These are phyloP conservation scores for Hippocampus kuda DNA, from an alignment of 2,797 vertebrate species.

Conservation along the genomic window DNA sequence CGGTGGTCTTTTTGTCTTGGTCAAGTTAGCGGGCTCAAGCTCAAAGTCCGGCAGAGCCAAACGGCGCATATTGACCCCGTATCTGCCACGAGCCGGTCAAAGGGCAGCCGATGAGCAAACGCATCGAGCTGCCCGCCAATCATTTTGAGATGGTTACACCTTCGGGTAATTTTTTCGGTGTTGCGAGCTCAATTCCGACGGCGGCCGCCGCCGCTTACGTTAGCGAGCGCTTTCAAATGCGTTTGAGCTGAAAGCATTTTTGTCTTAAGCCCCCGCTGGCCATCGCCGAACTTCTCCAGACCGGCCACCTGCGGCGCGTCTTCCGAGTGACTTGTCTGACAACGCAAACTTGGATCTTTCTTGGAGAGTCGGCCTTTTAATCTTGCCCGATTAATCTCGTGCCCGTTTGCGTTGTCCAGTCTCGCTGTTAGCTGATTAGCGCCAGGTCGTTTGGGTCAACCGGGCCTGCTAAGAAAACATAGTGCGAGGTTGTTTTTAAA, in stretches of 20 bases:
- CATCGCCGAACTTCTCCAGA: background rate
- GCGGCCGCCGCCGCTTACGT: background rate
- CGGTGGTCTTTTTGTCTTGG: background rate
- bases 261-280: background rate
- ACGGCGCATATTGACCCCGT: background rate
- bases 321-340: slow-evolving; percentile 3
- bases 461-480: slow-evolving; percentile 9
- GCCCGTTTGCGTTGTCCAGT: slow-evolving; percentile 12
- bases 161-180: background rate
- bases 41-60: slow-evolving; percentile 5
- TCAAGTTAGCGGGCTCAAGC: background rate
- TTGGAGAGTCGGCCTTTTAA: slow-evolving; percentile 10
- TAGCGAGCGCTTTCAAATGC: background rate
- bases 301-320: slow-evolving; percentile 15
- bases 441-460: slow-evolving; percentile 16
- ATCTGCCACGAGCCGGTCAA: background rate
- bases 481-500: slow-evolving; percentile 8
- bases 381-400: slow-evolving; percentile 25
- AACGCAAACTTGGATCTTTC: slow-evolving; percentile 12
- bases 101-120: background rate
- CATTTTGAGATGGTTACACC: background rate
- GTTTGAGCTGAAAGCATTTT: background rate
- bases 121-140: background rate
- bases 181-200: background rate
- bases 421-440: slow-evolving; percentile 34